These are phyloP conservation scores for Dascyllus trimaculatus DNA, from an alignment of 2,113 vertebrate species.

Conservation along the genomic window DNA sequence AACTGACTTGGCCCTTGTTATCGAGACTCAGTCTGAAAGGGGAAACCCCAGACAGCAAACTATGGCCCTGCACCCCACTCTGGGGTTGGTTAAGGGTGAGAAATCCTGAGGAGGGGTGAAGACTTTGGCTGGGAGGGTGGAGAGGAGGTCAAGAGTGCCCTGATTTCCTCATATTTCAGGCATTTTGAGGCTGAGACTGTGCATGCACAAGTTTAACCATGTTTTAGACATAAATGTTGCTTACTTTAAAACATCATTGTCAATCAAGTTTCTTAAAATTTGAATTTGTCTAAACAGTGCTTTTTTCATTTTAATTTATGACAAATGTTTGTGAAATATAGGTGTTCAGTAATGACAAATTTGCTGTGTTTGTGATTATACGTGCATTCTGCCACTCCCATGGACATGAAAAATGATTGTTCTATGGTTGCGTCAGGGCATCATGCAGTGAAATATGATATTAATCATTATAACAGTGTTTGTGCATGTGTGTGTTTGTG, in stretches of 20 bases:
- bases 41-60: slow-evolving; percentile 72
- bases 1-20: slow-evolving; percentile 68
- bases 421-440: slow-evolving; percentile 24
- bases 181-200: slow-evolving; percentile 24
- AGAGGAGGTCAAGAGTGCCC: slow-evolving; percentile 62
- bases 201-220: slow-evolving; percentile 26
- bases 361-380: background rate
- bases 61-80: slow-evolving; percentile 57
- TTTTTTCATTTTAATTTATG: background rate
- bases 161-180: slow-evolving; percentile 64
- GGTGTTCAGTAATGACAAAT: background rate
- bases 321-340: background rate
- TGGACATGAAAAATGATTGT: background rate
- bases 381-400: background rate
- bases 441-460: slow-evolving; percentile 1
- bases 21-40: slow-evolving; percentile 63
- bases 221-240: slow-evolving; percentile 25
- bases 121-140: slow-evolving; percentile 38
- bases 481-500: background rate
- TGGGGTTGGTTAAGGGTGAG: slow-evolving; percentile 63
- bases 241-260: slow-evolving; percentile 15
- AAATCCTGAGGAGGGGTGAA: slow-evolving; percentile 56
- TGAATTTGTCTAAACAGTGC: background rate
- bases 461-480: slow-evolving; percentile 6
- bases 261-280: slow-evolving; percentile 24